Evolutionary conservation across 2,888 invertebrate species (phyloP).

Genomic region (Eustalomyia histrio): DNA sequence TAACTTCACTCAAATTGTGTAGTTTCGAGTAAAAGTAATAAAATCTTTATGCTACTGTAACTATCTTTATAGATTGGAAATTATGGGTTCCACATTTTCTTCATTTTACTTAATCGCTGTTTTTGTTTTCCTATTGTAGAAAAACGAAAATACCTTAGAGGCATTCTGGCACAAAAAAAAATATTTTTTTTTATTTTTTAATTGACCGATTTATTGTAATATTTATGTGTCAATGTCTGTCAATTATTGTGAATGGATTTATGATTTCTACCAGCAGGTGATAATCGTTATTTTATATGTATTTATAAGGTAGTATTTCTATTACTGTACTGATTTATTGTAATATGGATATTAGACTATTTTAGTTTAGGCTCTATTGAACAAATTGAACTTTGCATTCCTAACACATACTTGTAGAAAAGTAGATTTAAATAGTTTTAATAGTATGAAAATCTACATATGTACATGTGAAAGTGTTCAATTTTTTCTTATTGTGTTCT

Average conservation of each 20-base stretch:
- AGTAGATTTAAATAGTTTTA: too few species aligned
- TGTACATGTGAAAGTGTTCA: too few species aligned
- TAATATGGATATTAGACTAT: not conserved
- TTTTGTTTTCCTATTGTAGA: not conserved
- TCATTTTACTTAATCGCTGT: slow-evolving; percentile 8
- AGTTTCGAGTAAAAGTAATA: slow-evolving; percentile 11
- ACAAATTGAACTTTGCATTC: too few species aligned
- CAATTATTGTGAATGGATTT: slow-evolving; percentile 59
- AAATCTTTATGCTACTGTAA: slow-evolving; percentile 31
- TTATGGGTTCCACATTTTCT: slow-evolving; percentile 6
- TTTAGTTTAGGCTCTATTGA: too few species aligned
- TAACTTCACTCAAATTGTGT: not conserved
- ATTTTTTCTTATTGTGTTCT: too few species aligned
- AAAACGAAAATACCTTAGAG: slow-evolving; percentile 64
- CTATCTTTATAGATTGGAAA: slow-evolving; percentile 24
- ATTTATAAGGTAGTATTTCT: not conserved
- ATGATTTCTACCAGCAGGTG: slow-evolving; percentile 59
- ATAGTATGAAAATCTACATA: too few species aligned
- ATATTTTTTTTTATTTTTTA: slow-evolving; percentile 57
- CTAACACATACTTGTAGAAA: too few species aligned
- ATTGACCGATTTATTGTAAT: slow-evolving; percentile 72
- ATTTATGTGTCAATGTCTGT: slow-evolving; percentile 59
- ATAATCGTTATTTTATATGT: slow-evolving; percentile 34
- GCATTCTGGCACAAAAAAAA: slow-evolving; percentile 71
- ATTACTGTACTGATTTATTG: not conserved